phyloP scores from a whole-genome alignment of 2,113 vertebrate species.

The Oophaga pumilio region DNA sequence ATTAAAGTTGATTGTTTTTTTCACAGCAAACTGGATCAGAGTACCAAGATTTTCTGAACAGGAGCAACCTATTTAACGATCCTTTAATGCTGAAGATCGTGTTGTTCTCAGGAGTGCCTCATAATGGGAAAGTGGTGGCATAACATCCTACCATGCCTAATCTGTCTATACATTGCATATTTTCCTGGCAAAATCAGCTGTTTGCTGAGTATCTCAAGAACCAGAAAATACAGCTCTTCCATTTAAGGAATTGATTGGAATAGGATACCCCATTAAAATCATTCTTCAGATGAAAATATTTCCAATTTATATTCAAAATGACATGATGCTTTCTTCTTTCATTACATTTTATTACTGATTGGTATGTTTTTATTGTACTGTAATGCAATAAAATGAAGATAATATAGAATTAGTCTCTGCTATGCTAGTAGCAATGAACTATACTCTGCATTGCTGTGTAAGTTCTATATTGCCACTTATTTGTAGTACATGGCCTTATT shows the following conservation, averaged over 20 bases:
- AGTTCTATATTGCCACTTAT: background rate
- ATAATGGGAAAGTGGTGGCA: background rate
- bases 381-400: background rate
- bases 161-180: no score
- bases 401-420: background rate
- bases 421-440: background rate
- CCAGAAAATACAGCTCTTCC: background rate
- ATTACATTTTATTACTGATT: background rate
- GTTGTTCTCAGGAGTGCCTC: background rate
- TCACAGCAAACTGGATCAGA: no score
- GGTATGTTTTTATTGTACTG: background rate
- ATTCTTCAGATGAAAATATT: background rate
- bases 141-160: background rate
- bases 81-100: background rate
- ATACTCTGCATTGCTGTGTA: slow-evolving; percentile 14
- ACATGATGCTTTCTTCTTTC: background rate
- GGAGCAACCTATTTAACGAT: background rate
- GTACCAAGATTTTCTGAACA: no score
- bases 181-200: no score
- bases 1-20: no score
- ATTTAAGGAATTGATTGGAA: background rate
- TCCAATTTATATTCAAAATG: background rate
- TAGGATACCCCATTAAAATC: background rate
- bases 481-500: background rate
- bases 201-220: no score